Percentiles rank a stretch among this genome's conserved stretches.
Conservation (phyloP, 1,140 invertebrate genomes). For the Drosophila mayri region DNA sequence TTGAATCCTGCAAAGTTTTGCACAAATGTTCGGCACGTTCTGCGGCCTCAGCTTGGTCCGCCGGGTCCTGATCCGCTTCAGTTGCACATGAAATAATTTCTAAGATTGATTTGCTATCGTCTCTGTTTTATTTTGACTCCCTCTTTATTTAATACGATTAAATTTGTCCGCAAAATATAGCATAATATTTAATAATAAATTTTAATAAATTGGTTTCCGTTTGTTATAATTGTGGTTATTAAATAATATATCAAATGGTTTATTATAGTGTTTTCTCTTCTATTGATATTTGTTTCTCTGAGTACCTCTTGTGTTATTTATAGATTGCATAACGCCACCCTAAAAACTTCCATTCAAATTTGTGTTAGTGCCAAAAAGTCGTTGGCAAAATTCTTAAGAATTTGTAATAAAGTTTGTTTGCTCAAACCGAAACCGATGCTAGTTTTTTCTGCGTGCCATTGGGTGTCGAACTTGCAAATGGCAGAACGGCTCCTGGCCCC, state of each 20-base stretch:
- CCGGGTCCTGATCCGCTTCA: constrained; percentile 10
- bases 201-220: not conserved
- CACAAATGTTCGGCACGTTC: constrained; percentile 63
- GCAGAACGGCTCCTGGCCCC: not conserved
- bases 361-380: not conserved
- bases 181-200: not conserved
- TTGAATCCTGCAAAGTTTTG: constrained; percentile 68
- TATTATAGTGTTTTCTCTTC: not conserved
- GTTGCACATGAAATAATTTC: constrained; percentile 26
- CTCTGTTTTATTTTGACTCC: not conserved
- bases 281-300: not conserved
- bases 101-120: not conserved
- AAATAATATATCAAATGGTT: not conserved
- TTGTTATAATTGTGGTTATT: not conserved
- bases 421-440: not conserved
- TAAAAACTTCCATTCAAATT: not conserved
- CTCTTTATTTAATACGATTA: not conserved
- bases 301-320: not conserved
- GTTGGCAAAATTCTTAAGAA: not conserved
- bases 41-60: constrained; percentile 29
- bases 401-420: not conserved
- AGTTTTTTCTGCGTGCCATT: constrained; percentile 13
- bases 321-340: not conserved
- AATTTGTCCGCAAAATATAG: not conserved
- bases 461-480: constrained; percentile 32